Percentiles rank a stretch among this genome's conserved stretches.
Evolutionary conservation across 35 echinoderm and acorn worm species (phyloP).

Genomic region (Strongylocentrotus purpuratus): DNA sequence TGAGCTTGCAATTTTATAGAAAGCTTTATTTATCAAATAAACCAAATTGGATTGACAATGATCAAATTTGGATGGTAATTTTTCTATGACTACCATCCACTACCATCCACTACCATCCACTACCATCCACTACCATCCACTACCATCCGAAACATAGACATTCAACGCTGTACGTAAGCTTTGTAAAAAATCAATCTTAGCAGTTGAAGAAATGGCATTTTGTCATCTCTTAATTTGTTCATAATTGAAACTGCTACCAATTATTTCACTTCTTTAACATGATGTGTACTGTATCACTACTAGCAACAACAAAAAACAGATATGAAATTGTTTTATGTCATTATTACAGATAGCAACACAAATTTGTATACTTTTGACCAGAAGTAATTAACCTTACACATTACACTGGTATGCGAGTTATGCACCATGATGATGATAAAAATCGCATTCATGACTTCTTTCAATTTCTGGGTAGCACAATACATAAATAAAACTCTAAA

Average conservation of each 20-base stretch:
- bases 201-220: neutral
- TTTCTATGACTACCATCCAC: neutral
- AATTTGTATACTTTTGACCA: neutral
- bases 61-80: neutral
- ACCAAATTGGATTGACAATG: neutral
- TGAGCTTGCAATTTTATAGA: neutral
- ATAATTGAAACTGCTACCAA: neutral
- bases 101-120: too few relatives aligned
- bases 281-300: neutral
- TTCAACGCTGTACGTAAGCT: neutral
- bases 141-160: neutral
- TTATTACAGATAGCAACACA: neutral
- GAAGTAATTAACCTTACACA: neutral
- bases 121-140: neutral
- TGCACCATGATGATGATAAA: too few relatives aligned
- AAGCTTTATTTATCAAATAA: conserved; percentile 14
- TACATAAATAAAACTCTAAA: neutral
- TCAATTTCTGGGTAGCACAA: neutral
- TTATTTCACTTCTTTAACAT: neutral
- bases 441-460: too few relatives aligned
- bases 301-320: neutral
- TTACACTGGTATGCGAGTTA: too few relatives aligned
- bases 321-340: neutral
- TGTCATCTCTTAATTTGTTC: neutral
- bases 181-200: neutral